A percentile compares a stretch with the other conserved stretches of the same genome.
phyloP scores from a whole-genome alignment of 2,797 vertebrate species.

The Amphiprion clarkii region DNA sequence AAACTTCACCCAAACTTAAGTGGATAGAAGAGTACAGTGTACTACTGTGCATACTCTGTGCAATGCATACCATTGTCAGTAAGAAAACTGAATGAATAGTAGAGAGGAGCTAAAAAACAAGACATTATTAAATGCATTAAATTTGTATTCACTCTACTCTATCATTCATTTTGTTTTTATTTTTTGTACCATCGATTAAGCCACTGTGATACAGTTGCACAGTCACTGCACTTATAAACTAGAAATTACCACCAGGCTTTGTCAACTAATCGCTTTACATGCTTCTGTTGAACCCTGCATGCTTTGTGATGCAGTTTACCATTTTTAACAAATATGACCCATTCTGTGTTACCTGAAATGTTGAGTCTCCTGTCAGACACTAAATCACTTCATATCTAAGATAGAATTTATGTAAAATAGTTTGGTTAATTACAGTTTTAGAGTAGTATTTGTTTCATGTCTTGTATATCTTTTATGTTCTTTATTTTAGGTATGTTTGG shows the following conservation, averaged over 20 bases:
- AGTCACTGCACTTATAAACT: background rate
- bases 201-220: background rate
- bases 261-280: background rate
- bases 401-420: background rate
- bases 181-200: background rate
- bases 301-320: background rate
- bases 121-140: too few relatives aligned
- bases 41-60: background rate
- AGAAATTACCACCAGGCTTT: background rate
- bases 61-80: background rate
- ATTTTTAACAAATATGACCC: background rate
- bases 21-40: background rate
- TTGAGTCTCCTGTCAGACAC: background rate
- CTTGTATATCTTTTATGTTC: background rate
- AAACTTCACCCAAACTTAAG: background rate
- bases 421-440: background rate
- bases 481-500: conserved; percentile 10
- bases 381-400: background rate
- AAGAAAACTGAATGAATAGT: background rate
- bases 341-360: background rate
- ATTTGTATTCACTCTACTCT: too few relatives aligned
- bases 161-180: too few relatives aligned
- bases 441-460: background rate
- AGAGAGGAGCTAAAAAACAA: background rate
- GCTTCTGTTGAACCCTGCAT: background rate